phyloP scores from a whole-genome alignment of 2,113 vertebrate genomes.

The Leptobrachium leishanense region DNA sequence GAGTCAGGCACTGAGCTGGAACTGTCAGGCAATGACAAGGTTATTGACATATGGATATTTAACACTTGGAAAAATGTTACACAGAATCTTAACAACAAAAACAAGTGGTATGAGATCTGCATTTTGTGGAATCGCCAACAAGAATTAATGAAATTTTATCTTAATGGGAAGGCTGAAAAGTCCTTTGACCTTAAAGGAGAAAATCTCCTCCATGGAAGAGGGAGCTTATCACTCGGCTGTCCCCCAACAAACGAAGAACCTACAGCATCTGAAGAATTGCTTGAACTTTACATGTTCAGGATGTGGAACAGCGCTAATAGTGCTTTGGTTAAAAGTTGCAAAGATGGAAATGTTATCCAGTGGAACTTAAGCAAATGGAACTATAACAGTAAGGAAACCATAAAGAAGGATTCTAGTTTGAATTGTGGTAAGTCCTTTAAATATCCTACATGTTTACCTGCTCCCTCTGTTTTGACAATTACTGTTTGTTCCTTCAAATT shows the following conservation, averaged over 20 bases:
- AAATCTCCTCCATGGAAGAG: constrained; percentile 51
- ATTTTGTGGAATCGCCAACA: constrained; percentile 57
- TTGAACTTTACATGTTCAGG: constrained; percentile 66
- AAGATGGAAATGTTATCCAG: constrained; percentile 57
- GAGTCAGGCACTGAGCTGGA: constrained; percentile 54
- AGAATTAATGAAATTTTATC: constrained; percentile 55
- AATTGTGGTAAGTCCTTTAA: constrained; percentile 59
- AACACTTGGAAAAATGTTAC: no score
- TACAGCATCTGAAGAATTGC: constrained; percentile 56
- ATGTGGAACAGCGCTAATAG: constrained; percentile 62
- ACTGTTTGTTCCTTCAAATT: background rate
- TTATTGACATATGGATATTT: constrained; percentile 63
- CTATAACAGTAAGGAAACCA: constrained; percentile 36
- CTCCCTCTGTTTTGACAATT: background rate
- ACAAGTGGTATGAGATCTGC: no score
- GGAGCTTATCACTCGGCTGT: constrained; percentile 63
- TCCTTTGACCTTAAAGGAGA: no score
- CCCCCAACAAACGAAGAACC: no score
- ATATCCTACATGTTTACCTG: background rate
- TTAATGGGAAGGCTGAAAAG: constrained; percentile 52
- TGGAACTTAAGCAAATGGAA: constrained; percentile 62
- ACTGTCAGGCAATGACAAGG: constrained; percentile 51
- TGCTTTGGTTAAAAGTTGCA: constrained; percentile 35
- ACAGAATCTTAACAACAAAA: no score
- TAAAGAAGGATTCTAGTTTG: constrained; percentile 54